phyloP scores from a whole-genome alignment of 2,888 invertebrate genomes.

The Oxystoma pomonae region DNA sequence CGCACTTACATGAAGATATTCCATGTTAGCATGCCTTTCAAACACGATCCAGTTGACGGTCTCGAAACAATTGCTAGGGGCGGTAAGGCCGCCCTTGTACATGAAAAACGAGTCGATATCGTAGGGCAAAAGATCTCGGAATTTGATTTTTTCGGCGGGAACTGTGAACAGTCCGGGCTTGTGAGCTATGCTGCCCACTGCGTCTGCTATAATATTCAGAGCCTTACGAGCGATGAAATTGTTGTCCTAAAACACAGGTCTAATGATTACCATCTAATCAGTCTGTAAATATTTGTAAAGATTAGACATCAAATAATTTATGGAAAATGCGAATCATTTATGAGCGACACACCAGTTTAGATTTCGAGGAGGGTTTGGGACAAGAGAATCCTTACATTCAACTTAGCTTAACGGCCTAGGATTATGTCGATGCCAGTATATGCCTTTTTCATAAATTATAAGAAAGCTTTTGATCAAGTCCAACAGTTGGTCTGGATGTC shows the following conservation, averaged over 20 bases:
- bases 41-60: not conserved
- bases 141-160: not conserved
- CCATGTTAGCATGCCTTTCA: not conserved
- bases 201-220: not conserved
- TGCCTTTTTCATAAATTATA: no score
- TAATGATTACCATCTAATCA: no score
- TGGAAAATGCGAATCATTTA: no score
- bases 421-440: no score
- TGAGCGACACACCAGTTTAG: no score
- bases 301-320: no score
- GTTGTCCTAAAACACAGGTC: not conserved
- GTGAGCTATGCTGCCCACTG: not conserved
- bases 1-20: not conserved
- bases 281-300: no score
- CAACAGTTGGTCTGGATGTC: no score
- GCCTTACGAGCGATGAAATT: not conserved
- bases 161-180: not conserved
- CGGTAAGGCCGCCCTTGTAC: not conserved
- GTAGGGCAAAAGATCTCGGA: not conserved
- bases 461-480: no score
- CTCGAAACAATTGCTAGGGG: not conserved
- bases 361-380: no score
- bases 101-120: not conserved
- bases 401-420: no score
- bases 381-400: no score